These are phyloP conservation scores for Euura saliciscinereae DNA, from an alignment of 1,140 invertebrate genomes.

Conservation along the genomic window DNA sequence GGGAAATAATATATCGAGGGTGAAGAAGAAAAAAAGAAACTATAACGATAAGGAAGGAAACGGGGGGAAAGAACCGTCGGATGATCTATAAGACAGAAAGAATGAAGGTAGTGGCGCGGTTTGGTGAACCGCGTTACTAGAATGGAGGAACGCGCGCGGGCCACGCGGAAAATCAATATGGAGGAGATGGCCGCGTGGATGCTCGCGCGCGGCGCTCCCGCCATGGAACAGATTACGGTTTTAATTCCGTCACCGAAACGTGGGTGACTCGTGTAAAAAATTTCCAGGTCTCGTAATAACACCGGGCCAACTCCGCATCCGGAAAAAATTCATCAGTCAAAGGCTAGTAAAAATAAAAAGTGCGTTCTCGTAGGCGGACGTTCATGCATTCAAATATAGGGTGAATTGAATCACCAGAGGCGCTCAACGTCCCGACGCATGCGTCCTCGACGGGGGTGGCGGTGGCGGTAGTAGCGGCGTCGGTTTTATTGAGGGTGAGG, in stretches of 20 bases:
- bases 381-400: not conserved
- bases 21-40: not conserved
- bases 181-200: constrained; percentile 2
- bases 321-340: not conserved
- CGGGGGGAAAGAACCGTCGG: not conserved
- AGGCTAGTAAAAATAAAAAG: not conserved
- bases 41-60: not conserved
- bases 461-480: not conserved
- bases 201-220: not conserved
- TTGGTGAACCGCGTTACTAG: not conserved
- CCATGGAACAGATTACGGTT: not conserved
- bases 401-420: constrained; percentile 4
- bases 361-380: not conserved
- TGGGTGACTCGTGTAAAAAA: too few species aligned
- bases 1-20: too few species aligned
- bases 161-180: constrained; percentile 2
- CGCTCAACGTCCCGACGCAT: not conserved
- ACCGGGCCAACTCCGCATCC: not conserved
- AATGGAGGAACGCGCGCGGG: not conserved
- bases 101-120: not conserved
- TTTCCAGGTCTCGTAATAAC: not conserved
- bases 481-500: not conserved
- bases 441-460: not conserved
- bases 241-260: not conserved
- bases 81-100: not conserved